Evolutionary conservation across 2,888 invertebrate species (phyloP).

Genomic region (Mycogona germanica): DNA sequence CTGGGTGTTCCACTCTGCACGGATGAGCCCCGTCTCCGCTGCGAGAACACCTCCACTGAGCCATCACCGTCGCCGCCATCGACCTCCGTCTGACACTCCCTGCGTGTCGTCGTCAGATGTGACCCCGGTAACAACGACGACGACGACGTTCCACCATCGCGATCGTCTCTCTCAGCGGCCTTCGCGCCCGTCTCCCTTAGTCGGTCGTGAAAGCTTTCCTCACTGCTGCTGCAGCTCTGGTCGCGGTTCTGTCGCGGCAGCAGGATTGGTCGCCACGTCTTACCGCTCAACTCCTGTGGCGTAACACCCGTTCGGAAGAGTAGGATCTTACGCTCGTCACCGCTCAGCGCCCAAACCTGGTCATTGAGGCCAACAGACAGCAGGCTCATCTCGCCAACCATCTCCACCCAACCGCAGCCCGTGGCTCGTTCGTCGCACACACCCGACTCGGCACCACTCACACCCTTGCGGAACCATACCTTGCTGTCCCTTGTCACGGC

Average conservation of each 20-base stretch:
- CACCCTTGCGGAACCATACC: conserved; percentile 74
- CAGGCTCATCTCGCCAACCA: conserved; percentile 69
- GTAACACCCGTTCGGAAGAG: conserved; percentile 29
- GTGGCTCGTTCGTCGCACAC: conserved; percentile 60
- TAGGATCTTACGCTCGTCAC: conserved; percentile 25
- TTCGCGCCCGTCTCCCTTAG: not conserved
- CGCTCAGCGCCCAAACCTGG: conserved; percentile 42
- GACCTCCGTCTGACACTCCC: not conserved
- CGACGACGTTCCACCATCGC: not conserved
- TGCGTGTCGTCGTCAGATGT: not conserved
- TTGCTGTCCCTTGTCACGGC: conserved; percentile 60
- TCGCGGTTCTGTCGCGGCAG: not conserved
- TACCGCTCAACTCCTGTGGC: conserved; percentile 50
- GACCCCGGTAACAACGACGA: not conserved
- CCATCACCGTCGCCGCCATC: not conserved
- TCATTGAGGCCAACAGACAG: conserved; percentile 78
- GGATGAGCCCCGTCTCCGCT: no score
- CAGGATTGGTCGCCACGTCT: conserved; percentile 51
- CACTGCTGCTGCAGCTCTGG: not conserved
- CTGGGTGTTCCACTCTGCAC: not conserved
- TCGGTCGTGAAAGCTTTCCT: not conserved
- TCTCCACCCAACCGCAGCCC: conserved; percentile 79
- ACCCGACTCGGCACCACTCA: conserved; percentile 40
- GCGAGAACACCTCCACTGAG: no score
- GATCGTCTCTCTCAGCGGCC: not conserved